Evolutionary conservation across 2,888 invertebrate genomes (phyloP).

Genomic region (Drosophila robusta): DNA sequence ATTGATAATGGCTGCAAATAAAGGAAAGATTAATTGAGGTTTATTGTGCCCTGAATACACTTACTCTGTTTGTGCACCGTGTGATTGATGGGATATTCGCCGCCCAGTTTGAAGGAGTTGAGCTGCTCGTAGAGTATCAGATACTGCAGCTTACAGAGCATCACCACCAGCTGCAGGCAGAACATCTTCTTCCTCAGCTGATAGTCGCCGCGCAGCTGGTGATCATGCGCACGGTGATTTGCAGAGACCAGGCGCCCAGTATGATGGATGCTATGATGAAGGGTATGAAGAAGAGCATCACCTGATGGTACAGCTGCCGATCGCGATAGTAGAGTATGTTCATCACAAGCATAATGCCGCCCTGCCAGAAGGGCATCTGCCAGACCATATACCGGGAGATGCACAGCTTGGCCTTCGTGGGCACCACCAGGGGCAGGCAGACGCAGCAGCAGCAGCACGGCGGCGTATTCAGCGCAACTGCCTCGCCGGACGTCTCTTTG

Average conservation of each 20-base stretch:
- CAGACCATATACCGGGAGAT: constrained; percentile 81
- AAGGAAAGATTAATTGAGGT: not conserved
- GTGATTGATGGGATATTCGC: constrained; percentile 83
- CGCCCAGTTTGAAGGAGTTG: constrained; percentile 73
- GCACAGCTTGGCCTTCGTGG: constrained; percentile 76
- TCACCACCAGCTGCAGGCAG: constrained; percentile 81
- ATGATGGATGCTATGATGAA: constrained; percentile 83
- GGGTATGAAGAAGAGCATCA: constrained; percentile 82
- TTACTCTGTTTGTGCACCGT: constrained; percentile 83
- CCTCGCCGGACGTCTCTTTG: constrained; percentile 84
- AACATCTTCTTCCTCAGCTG: constrained; percentile 83
- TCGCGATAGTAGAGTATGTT: constrained; percentile 81
- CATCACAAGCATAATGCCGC: constrained; percentile 81
- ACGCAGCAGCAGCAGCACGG: constrained; percentile 82
- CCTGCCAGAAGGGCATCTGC: constrained; percentile 84
- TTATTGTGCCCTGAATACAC: constrained; percentile 16
- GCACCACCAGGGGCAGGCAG: constrained; percentile 77
- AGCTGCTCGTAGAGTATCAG: constrained; percentile 78
- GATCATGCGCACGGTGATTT: constrained; percentile 82
- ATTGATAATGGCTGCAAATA: constrained; percentile 80
- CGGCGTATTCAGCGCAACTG: constrained; percentile 79
- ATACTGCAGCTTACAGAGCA: constrained; percentile 84
- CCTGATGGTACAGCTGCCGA: constrained; percentile 69
- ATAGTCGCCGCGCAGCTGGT: constrained; percentile 76
- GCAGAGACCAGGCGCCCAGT: constrained; percentile 83